Percentiles rank a stretch among this genome's conserved stretches.
phyloP scores from a whole-genome alignment of 1,140 invertebrate species.

The Diplogasteroides magnus region DNA sequence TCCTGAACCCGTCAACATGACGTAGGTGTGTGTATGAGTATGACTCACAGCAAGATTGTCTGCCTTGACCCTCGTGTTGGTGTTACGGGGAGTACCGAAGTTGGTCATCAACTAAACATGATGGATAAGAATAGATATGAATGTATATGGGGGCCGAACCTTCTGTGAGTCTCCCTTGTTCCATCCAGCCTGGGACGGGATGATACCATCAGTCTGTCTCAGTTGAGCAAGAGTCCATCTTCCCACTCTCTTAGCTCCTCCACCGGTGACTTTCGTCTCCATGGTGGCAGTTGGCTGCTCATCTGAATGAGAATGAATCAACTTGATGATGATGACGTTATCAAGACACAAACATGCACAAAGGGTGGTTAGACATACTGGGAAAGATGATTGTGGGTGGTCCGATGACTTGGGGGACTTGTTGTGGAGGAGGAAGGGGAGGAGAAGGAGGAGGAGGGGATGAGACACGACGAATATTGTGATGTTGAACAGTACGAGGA shows the following conservation, averaged over 20 bases:
- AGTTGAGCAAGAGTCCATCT: slow-evolving; percentile 54
- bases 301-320: slow-evolving; percentile 30
- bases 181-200: slow-evolving; percentile 56
- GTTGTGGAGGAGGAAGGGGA: not conserved
- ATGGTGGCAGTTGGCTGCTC: slow-evolving; percentile 54
- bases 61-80: slow-evolving; percentile 51
- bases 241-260: slow-evolving; percentile 50
- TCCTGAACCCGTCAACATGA: slow-evolving; percentile 35
- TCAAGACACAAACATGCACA: not conserved
- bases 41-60: slow-evolving; percentile 48
- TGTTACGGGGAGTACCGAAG: slow-evolving; percentile 56
- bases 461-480: not conserved
- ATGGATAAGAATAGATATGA: not conserved
- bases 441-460: not conserved
- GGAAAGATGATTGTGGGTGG: slow-evolving; percentile 7
- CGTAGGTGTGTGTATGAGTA: not conserved
- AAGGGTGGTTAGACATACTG: not conserved
- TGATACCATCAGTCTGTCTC: slow-evolving; percentile 52
- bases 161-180: slow-evolving; percentile 56
- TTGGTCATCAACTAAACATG: slow-evolving; percentile 44
- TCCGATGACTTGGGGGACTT: no score
- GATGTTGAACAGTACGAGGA: no score
- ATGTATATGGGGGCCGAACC: slow-evolving; percentile 19
- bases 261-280: slow-evolving; percentile 54
- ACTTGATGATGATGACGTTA: not conserved